phyloP scores from a whole-genome alignment of 2,797 vertebrate genomes.

The Paratrypauchen microcephalus region DNA sequence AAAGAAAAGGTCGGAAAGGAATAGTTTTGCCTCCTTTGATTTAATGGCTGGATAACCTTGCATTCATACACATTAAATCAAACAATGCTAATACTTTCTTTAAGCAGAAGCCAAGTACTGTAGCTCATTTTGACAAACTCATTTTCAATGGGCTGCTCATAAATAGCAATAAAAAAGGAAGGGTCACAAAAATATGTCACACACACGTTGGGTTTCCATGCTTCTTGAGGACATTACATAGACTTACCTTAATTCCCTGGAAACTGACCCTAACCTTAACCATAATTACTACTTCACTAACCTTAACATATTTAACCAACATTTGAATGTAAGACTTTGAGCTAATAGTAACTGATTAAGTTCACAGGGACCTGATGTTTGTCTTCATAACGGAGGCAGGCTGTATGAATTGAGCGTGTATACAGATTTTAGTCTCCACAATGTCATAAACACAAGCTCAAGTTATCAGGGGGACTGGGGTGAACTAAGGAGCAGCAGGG shows the following conservation, averaged over 20 bases:
- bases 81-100: conserved; percentile 54
- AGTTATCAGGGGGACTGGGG: conserved; percentile 24
- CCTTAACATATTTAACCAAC: too few species aligned
- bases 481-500: conserved; percentile 54
- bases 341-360: too few species aligned
- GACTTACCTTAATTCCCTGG: too few species aligned
- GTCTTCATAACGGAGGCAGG: too few species aligned
- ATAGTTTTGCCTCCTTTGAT: conserved; percentile 43
- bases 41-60: conserved; percentile 44
- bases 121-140: conserved; percentile 52
- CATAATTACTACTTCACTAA: too few species aligned
- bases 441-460: conserved; percentile 43
- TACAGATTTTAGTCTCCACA: conserved; percentile 22
- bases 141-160: conserved; percentile 56
- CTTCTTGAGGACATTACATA: too few species aligned
- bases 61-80: conserved; percentile 61
- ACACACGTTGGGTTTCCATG: too few species aligned
- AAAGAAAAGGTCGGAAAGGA: conserved; percentile 55
- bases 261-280: too few species aligned
- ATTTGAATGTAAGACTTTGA: too few species aligned
- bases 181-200: conserved; percentile 55
- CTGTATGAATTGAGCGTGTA: too few species aligned
- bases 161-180: conserved; percentile 49
- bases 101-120: conserved; percentile 52
- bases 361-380: too few species aligned